Conservation (phyloP, 1,140 invertebrate genomes). For the Diploscapter pachys region DNA sequence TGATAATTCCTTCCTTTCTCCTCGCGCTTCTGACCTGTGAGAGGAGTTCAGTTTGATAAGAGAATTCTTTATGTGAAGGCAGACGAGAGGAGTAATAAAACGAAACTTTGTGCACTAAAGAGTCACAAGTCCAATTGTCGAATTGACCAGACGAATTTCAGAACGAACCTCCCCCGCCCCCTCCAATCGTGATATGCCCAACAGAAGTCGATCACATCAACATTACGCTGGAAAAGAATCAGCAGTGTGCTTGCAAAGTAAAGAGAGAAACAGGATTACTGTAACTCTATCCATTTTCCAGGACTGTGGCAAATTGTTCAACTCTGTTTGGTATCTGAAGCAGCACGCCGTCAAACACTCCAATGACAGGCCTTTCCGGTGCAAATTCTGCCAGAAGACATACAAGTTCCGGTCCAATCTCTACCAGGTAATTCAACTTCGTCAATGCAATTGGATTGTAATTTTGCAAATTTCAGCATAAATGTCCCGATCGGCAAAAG, state of each 20-base stretch:
- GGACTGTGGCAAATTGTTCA: conserved; percentile 57
- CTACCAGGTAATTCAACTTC: conserved; percentile 29
- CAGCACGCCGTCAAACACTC: conserved; percentile 58
- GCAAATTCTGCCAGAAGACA: conserved; percentile 57
- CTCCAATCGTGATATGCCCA: conserved; percentile 54
- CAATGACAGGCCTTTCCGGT: conserved; percentile 58
- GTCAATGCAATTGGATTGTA: too few relatives aligned
- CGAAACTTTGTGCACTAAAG: too few relatives aligned
- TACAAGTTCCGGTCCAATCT: conserved; percentile 59
- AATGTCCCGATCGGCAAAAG: conserved; percentile 42
- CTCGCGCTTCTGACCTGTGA: too few relatives aligned
- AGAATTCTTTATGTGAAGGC: too few relatives aligned
- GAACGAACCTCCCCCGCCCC: conserved; percentile 40
- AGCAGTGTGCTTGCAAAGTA: conserved; percentile 54
- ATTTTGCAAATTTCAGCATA: conserved; percentile 28
- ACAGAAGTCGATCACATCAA: conserved; percentile 50
- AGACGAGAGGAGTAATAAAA: too few relatives aligned
- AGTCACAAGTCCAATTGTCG: too few relatives aligned
- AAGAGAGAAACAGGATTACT: not conserved
- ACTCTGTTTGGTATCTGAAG: conserved; percentile 57
- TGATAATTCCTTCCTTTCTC: too few relatives aligned
- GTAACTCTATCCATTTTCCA: conserved; percentile 3
- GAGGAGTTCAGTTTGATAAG: too few relatives aligned
- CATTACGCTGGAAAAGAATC: conserved; percentile 55
- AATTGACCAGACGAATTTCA: conserved; percentile 5